A percentile compares a stretch with the other conserved stretches of the same genome.
Conservation (phyloP, 2,888 invertebrate genomes). For the Hydrotaea diabolus region DNA sequence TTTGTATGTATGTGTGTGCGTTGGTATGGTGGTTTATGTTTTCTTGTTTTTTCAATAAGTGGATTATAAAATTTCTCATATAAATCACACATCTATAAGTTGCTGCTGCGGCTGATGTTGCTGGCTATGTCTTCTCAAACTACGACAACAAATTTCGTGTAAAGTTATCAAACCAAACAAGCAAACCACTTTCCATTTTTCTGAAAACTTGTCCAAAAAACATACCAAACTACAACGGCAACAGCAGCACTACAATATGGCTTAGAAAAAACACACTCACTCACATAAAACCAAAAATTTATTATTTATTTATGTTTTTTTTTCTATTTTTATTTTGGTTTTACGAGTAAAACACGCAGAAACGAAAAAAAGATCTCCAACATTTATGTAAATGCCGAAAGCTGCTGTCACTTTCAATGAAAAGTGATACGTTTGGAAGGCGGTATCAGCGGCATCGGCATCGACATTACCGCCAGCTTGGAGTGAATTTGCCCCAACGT, state of each 20-base stretch:
- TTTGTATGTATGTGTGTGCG: not conserved
- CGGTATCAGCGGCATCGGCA: constrained; percentile 42
- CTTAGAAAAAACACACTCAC: constrained; percentile 35
- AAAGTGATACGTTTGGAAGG: constrained; percentile 55
- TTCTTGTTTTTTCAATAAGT: constrained; percentile 25
- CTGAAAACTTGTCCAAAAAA: constrained; percentile 61
- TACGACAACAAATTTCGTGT: constrained; percentile 47
- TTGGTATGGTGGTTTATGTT: too few relatives aligned
- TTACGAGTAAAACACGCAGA: constrained; percentile 33
- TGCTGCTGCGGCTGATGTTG: not conserved
- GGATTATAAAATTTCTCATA: constrained; percentile 56
- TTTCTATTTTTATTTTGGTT: constrained; percentile 34
- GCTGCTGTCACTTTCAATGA: constrained; percentile 64
- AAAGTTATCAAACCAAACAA: constrained; percentile 61
- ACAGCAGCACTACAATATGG: constrained; percentile 10
- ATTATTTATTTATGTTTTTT: constrained; percentile 38
- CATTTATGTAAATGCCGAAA: constrained; percentile 62
- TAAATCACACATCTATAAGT: constrained; percentile 39
- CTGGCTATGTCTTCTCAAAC: constrained; percentile 2
- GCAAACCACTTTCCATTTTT: constrained; percentile 67
- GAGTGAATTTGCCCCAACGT: constrained; percentile 8
- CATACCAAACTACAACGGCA: constrained; percentile 4
- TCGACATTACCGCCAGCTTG: not conserved
- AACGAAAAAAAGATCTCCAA: constrained; percentile 31
- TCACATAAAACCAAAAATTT: constrained; percentile 41